Evolutionary conservation across 1,140 invertebrate species (phyloP).

Genomic region (Microplitis mediator): DNA sequence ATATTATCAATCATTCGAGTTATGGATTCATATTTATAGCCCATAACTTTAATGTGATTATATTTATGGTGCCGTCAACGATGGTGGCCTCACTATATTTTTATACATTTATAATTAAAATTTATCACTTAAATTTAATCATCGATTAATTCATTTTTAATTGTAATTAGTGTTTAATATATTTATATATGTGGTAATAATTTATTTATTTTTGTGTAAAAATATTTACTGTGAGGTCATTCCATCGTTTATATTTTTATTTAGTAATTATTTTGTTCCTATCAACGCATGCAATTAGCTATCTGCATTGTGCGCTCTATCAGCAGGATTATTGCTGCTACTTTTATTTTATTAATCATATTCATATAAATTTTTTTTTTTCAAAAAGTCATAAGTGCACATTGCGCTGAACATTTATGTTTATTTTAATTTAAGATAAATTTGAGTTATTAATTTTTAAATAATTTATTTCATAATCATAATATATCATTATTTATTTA

Average conservation of each 20-base stretch:
- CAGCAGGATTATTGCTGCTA: slow-evolving; percentile 3
- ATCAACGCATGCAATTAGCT: slow-evolving; percentile 33
- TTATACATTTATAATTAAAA: neutral
- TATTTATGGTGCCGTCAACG: slow-evolving; percentile 28
- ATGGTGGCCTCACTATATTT: slow-evolving; percentile 4
- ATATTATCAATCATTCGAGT: slow-evolving; percentile 20
- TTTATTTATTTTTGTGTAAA: slow-evolving; percentile 29
- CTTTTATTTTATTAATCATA: slow-evolving; percentile 3
- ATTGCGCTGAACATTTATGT: neutral
- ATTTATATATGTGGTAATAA: neutral
- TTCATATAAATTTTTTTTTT: neutral
- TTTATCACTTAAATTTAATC: neutral
- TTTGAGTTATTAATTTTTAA: neutral
- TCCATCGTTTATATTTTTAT: slow-evolving; percentile 22
- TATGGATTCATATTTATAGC: slow-evolving; percentile 53
- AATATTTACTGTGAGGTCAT: slow-evolving; percentile 23
- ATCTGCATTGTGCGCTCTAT: slow-evolving; percentile 30
- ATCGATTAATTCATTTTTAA: neutral
- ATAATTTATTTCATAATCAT: too few species aligned
- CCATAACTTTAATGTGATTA: slow-evolving; percentile 45
- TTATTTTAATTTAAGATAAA: neutral
- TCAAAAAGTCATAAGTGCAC: neutral
- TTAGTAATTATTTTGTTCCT: slow-evolving; percentile 6
- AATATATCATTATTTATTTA: too few species aligned
- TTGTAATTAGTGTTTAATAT: slow-evolving; percentile 8